These are phyloP conservation scores for Diabrotica balteata DNA, from an alignment of 2,888 invertebrate species.

Conservation along the genomic window DNA sequence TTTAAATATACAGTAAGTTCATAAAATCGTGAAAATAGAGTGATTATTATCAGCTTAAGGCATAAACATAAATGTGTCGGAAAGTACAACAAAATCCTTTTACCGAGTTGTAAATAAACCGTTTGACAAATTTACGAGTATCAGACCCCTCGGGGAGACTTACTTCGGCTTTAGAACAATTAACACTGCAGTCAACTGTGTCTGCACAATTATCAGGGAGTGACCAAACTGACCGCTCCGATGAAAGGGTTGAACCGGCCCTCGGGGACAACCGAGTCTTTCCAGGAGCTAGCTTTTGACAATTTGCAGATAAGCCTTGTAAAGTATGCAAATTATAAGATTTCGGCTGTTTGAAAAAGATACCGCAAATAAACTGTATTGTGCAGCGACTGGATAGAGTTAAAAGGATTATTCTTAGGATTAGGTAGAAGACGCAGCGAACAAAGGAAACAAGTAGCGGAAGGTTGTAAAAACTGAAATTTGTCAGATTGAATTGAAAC, in stretches of 20 bases:
- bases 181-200: slow-evolving; percentile 53
- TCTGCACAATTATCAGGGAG: slow-evolving; percentile 54
- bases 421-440: slow-evolving; percentile 13
- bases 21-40: too few relatives aligned
- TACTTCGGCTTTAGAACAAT: slow-evolving; percentile 51
- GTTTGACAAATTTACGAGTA: slow-evolving; percentile 52
- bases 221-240: slow-evolving; percentile 51
- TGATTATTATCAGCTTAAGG: too few relatives aligned
- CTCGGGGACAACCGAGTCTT: slow-evolving; percentile 35
- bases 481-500: slow-evolving; percentile 17
- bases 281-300: slow-evolving; percentile 35
- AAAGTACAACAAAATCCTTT: slow-evolving; percentile 23
- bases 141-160: slow-evolving; percentile 41
- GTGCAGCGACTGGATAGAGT: slow-evolving; percentile 22
- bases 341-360: slow-evolving; percentile 28
- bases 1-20: too few relatives aligned
- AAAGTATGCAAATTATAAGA: slow-evolving; percentile 36
- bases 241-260: slow-evolving; percentile 47
- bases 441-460: slow-evolving; percentile 28
- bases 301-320: slow-evolving; percentile 20
- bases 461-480: slow-evolving; percentile 9
- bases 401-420: slow-evolving; percentile 35
- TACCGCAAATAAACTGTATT: slow-evolving; percentile 35
- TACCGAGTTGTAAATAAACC: slow-evolving; percentile 38
- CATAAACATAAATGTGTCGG: slow-evolving; percentile 22